phyloP scores from a whole-genome alignment of 2,888 invertebrate species.

The Colletes collaris region DNA sequence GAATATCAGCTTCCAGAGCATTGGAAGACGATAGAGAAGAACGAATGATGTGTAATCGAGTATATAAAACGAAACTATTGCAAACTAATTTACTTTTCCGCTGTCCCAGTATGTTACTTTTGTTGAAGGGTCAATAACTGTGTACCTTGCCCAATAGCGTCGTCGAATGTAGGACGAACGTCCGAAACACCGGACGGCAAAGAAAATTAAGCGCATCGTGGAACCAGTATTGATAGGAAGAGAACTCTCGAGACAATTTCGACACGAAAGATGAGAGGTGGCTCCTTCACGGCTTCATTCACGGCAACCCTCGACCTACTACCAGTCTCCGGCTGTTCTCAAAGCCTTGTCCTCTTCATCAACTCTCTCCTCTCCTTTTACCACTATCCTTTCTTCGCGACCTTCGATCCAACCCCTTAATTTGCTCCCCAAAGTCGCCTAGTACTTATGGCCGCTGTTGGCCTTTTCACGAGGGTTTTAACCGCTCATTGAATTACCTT shows the following conservation, averaged over 20 bases:
- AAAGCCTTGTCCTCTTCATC: constrained; percentile 62
- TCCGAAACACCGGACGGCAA: too few relatives aligned
- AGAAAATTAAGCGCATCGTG: neutral
- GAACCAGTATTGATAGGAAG: neutral
- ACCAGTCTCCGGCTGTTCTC: constrained; percentile 42
- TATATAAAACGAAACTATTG: too few relatives aligned
- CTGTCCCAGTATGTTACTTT: too few relatives aligned
- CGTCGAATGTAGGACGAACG: too few relatives aligned
- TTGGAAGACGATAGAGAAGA: too few relatives aligned
- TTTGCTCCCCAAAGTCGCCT: constrained; percentile 43
- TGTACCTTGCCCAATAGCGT: too few relatives aligned
- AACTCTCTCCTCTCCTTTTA: constrained; percentile 31
- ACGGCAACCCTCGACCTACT: constrained; percentile 53
- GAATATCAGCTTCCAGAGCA: too few relatives aligned
- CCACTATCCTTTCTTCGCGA: constrained; percentile 48
- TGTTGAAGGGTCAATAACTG: too few relatives aligned
- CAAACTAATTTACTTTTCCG: too few relatives aligned
- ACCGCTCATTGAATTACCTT: constrained; percentile 68
- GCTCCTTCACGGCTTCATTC: constrained; percentile 59
- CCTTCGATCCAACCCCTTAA: constrained; percentile 57
- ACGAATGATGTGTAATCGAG: too few relatives aligned
- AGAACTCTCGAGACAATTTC: constrained; percentile 43
- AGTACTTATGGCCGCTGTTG: constrained; percentile 54
- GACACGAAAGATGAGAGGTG: constrained; percentile 55
- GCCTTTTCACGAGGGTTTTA: constrained; percentile 64